Evolutionary conservation across 2,888 invertebrate species (phyloP), one percentile per base, ranked within the genome.

Genomic region (Drosophila prolongata): DNA sequence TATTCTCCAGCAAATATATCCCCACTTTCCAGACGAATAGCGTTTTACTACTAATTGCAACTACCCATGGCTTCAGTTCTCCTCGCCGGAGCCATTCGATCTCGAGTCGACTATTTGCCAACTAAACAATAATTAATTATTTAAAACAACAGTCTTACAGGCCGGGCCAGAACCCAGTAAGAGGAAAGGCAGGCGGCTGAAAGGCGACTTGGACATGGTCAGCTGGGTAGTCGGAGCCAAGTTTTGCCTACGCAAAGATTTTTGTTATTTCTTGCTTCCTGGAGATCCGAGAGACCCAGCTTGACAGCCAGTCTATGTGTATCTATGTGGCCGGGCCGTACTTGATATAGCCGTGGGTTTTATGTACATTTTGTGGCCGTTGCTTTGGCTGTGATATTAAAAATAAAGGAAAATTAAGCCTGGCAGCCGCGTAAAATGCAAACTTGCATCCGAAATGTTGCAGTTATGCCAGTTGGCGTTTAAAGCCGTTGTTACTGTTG

Each of bases 341-440:
- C 58, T 58, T 66, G 76, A 79, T 70, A 78, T 83, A 73, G 83
- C 89, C 89, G 89, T 89, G 83, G 83, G 83, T 83, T 83, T 83
- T 67, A 61, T 67, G 54, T 49, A 54, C 73, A 53, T 73, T 79
- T 79, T 73, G 77, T 68, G 69, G 75, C 65, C 43, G 47, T 60
- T 49, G 56, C 78, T 71, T 71, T 72, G 80, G 76, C 66, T 79
- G 83, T 69, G 66, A 85, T 82, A 82, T 88, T 86, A 88, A 87
- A 89, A 75, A 79, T 68, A 73, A 75, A 77, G 74, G 60, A 80
- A 85, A 89, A 85, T 89, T 87, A 89, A 85, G 85, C 85, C 89
- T 85, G 88, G 89, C 89, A 85, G 88, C 89, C 87, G 88, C 89
- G 86, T 78, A 85, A 89, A 83, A 83, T 88, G 89, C 87, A 88